phyloP scores from a whole-genome alignment of 2,888 invertebrate genomes.

The Leptogaster cylindrica region DNA sequence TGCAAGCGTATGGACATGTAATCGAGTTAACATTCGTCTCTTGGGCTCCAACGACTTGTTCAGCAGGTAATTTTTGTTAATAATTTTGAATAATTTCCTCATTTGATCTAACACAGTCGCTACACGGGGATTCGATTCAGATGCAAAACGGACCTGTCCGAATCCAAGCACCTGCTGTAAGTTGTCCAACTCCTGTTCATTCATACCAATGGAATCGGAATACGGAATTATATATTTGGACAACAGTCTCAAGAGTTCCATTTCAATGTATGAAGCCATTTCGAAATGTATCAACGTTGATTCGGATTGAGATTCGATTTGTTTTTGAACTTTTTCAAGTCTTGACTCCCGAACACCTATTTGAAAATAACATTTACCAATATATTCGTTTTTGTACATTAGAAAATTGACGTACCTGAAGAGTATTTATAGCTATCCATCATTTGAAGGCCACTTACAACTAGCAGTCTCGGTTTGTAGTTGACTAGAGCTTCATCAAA shows the following conservation, averaged over 20 bases:
- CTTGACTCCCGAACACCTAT: slow-evolving; percentile 70
- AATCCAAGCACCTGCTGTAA: slow-evolving; percentile 72
- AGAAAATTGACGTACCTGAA: slow-evolving; percentile 42
- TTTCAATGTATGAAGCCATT: slow-evolving; percentile 84
- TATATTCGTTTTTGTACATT: background rate
- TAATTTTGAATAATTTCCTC: slow-evolving; percentile 68
- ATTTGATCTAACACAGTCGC: slow-evolving; percentile 83
- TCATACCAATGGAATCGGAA: slow-evolving; percentile 85
- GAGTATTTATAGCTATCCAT: slow-evolving; percentile 74
- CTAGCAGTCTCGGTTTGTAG: slow-evolving; percentile 75
- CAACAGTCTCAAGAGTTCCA: slow-evolving; percentile 70
- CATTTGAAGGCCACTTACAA: slow-evolving; percentile 85
- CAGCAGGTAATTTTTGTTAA: slow-evolving; percentile 52
- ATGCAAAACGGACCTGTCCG: slow-evolving; percentile 74
- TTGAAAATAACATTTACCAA: background rate
- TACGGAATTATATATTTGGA: slow-evolving; percentile 73
- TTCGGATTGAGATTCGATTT: slow-evolving; percentile 68
- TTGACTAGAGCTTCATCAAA: slow-evolving; percentile 68
- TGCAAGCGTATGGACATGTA: slow-evolving; percentile 87
- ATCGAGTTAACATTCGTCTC: slow-evolving; percentile 71
- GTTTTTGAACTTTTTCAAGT: slow-evolving; percentile 69
- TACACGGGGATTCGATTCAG: slow-evolving; percentile 80
- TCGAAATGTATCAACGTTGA: slow-evolving; percentile 80
- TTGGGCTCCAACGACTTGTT: slow-evolving; percentile 55
- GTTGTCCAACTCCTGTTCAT: slow-evolving; percentile 85